These are phyloP conservation scores for Bombylius discolor DNA, from an alignment of 2,888 invertebrate genomes.

Conservation along the genomic window DNA sequence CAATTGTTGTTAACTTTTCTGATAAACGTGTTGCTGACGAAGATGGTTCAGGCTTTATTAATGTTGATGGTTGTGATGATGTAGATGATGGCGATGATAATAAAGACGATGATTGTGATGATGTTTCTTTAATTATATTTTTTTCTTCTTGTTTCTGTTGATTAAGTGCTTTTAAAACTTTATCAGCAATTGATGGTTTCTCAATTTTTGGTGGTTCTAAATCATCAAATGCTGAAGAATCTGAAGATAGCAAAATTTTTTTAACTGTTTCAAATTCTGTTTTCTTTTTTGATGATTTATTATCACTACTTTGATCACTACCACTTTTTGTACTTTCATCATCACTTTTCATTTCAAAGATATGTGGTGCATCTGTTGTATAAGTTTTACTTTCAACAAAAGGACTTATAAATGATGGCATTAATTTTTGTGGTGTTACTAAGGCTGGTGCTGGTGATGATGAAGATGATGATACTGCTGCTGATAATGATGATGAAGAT, in stretches of 20 bases:
- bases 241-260: slow-evolving; percentile 29
- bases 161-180: slow-evolving; percentile 44
- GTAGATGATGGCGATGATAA: slow-evolving; percentile 26
- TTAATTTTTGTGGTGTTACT: background rate
- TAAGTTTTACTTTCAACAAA: slow-evolving; percentile 26
- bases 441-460: background rate
- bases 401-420: slow-evolving; percentile 21
- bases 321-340: slow-evolving; percentile 21
- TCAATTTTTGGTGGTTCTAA: slow-evolving; percentile 31
- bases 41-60: slow-evolving; percentile 18
- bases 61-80: background rate
- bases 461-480: no score
- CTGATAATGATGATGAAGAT: no score
- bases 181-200: slow-evolving; percentile 47
- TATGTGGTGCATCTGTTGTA: slow-evolving; percentile 20
- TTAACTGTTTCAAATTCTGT: slow-evolving; percentile 32
- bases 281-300: slow-evolving; percentile 21
- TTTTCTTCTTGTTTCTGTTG: slow-evolving; percentile 42
- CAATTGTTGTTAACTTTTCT: background rate
- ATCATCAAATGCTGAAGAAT: slow-evolving; percentile 29
- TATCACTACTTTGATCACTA: slow-evolving; percentile 13
- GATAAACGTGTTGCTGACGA: slow-evolving; percentile 22
- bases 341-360: slow-evolving; percentile 29
- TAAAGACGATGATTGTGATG: slow-evolving; percentile 20
- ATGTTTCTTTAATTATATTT: slow-evolving; percentile 20